Conservation (phyloP, 2,113 vertebrate genomes). For the Brachypodius melanocephalos region DNA sequence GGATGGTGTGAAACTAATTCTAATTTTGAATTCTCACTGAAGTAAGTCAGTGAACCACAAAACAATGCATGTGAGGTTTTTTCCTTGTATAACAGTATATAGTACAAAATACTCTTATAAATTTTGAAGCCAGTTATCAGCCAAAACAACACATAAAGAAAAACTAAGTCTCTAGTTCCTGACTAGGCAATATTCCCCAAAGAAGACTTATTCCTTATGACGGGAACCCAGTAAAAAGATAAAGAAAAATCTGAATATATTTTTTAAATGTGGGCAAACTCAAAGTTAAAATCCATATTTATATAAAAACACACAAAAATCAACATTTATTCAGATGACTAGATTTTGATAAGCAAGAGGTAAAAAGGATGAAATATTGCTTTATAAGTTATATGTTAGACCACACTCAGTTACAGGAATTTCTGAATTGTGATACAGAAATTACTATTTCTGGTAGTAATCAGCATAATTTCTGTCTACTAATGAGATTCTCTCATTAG, state of each 20-base stretch:
- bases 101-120: background rate
- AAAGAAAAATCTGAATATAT: background rate
- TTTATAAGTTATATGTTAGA: background rate
- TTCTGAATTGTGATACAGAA: background rate
- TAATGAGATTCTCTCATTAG: background rate
- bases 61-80: background rate
- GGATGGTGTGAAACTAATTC: background rate
- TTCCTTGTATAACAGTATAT: background rate
- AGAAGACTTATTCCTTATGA: background rate
- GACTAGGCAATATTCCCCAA: background rate
- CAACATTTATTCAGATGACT: background rate
- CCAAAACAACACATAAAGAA: background rate
- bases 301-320: background rate
- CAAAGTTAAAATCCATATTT: background rate
- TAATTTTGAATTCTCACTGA: background rate
- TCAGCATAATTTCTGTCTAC: background rate
- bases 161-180: background rate
- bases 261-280: background rate
- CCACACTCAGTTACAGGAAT: background rate
- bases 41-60: background rate
- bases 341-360: background rate
- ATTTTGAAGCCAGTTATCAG: background rate
- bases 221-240: background rate
- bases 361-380: background rate
- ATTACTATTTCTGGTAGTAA: background rate